phyloP scores from a whole-genome alignment of 92 coral and sea anemone genomes.

The Virgularia gustaviana region DNA sequence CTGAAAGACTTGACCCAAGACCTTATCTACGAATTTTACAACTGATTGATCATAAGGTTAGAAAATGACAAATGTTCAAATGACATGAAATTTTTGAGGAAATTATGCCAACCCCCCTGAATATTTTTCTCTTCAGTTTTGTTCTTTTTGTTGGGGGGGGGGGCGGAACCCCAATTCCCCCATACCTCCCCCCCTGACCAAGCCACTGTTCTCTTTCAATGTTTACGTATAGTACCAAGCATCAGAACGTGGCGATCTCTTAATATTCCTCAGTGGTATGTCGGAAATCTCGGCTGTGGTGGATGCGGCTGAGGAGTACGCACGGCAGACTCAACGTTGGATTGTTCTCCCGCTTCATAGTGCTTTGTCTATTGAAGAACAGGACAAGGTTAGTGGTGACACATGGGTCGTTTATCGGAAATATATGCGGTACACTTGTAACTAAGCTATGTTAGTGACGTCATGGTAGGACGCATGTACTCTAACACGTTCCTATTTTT shows the following conservation, averaged over 20 bases:
- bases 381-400: conserved; percentile 67
- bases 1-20: conserved; percentile 93
- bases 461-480: no score
- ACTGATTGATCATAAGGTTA: conserved; percentile 90
- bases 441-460: no score
- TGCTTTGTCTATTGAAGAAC: conserved; percentile 96
- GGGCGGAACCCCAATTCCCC: neutral
- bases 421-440: no score
- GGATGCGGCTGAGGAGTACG: conserved; percentile 95
- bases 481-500: no score
- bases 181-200: neutral
- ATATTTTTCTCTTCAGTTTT: neutral
- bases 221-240: conserved; percentile 61
- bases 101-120: neutral
- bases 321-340: conserved; percentile 94
- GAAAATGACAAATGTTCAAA: neutral
- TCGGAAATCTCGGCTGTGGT: conserved; percentile 91
- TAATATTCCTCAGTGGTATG: conserved; percentile 94
- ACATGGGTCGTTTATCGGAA: neutral
- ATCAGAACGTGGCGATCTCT: conserved; percentile 83
- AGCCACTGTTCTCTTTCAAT: neutral
- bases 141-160: neutral
- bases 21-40: conserved; percentile 92
- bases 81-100: neutral
- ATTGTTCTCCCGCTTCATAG: conserved; percentile 89